Conservation (phyloP, 2,113 vertebrate species). For the Muntiacus reevesi region DNA sequence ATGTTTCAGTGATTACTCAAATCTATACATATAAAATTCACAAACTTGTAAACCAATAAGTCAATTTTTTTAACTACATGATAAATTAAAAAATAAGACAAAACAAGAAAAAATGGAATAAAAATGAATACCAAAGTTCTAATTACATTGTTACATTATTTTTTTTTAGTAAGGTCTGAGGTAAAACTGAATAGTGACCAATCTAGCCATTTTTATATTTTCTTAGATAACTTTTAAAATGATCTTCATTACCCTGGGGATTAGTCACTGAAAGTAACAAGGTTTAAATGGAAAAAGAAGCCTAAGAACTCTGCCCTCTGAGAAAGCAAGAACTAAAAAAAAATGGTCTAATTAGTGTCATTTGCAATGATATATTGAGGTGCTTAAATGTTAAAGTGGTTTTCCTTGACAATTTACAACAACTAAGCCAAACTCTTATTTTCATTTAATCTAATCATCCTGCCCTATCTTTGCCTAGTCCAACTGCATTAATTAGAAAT, state of each 20-base stretch:
- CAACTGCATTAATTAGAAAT: not conserved
- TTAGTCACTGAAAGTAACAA: not conserved
- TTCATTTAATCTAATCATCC: slow-evolving; percentile 8
- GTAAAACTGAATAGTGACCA: not conserved
- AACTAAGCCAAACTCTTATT: not conserved
- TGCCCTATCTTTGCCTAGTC: not conserved
- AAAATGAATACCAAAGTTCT: not conserved
- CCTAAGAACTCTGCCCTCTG: not conserved
- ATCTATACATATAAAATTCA: not conserved
- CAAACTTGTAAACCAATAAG: not conserved
- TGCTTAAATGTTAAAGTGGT: not conserved
- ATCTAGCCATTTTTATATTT: not conserved
- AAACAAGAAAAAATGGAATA: not conserved
- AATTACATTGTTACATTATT: not conserved
- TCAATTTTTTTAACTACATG: not conserved
- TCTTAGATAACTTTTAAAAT: not conserved
- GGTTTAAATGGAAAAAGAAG: not conserved
- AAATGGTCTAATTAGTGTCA: not conserved
- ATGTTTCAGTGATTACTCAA: not conserved
- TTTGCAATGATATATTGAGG: slow-evolving; percentile 16
- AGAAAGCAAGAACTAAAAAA: not conserved
- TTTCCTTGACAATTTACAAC: slow-evolving; percentile 30
- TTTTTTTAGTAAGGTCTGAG: not conserved
- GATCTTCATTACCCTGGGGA: slow-evolving; percentile 9
- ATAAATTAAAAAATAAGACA: not conserved